These are phyloP conservation scores for Trachelipus rathkii DNA, from an alignment of 1,140 invertebrate species.

Conservation along the genomic window DNA sequence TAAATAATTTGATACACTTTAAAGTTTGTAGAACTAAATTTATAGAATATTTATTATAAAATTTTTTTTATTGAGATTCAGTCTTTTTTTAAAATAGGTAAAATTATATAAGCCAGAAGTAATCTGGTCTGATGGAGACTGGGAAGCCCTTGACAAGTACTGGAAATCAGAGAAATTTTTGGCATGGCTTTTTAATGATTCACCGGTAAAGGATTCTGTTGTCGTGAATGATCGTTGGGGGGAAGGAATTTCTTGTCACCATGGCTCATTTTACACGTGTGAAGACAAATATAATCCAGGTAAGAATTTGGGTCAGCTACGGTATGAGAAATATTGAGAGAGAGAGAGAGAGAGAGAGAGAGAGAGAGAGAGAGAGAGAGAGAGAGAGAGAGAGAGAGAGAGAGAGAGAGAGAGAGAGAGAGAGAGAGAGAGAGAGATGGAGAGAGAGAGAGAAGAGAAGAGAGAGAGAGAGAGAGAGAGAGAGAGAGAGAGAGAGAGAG, in stretches of 20 bases:
- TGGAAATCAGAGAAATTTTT: constrained; percentile 62
- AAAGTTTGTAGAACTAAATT: not conserved
- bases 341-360: too few species aligned
- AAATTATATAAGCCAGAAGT: constrained; percentile 78
- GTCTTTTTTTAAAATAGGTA: constrained; percentile 53
- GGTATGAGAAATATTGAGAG: too few species aligned
- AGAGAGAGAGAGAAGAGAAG: too few species aligned
- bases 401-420: too few species aligned
- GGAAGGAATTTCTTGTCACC: constrained; percentile 66
- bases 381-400: too few species aligned
- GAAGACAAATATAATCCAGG: constrained; percentile 50
- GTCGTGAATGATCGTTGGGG: constrained; percentile 89
- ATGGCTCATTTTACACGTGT: constrained; percentile 79
- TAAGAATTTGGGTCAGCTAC: not conserved
- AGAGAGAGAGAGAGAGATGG: too few species aligned
- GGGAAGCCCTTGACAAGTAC: constrained; percentile 59
- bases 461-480: too few species aligned
- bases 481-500: too few species aligned
- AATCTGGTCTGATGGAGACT: constrained; percentile 85
- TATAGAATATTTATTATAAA: not conserved
- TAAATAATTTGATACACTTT: not conserved
- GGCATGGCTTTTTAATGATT: constrained; percentile 92
- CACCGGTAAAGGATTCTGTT: constrained; percentile 80
- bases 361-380: too few species aligned
- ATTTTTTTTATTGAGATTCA: constrained; percentile 67